phyloP scores from a whole-genome alignment of 2,113 vertebrate genomes.

The Istiophorus platypterus region DNA sequence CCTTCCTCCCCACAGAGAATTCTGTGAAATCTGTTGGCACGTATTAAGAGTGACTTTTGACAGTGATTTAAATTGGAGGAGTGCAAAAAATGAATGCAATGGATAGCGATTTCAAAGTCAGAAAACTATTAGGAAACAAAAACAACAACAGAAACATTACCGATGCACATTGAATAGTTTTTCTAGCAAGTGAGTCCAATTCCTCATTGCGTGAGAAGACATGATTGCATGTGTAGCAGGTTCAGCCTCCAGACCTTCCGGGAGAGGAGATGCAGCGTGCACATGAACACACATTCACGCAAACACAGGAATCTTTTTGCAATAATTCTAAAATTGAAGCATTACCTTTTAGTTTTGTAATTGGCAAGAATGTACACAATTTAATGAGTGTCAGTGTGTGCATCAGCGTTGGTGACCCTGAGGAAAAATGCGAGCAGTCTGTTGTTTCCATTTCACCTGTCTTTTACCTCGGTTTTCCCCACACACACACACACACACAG shows the following conservation, averaged over 20 bases:
- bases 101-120: not conserved
- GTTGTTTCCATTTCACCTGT: conserved; percentile 43
- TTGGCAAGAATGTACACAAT: conserved; percentile 33
- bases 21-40: not conserved
- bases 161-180: not conserved
- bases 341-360: conserved; percentile 51
- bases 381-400: conserved; percentile 17
- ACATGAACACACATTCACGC: conserved; percentile 6
- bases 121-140: not conserved
- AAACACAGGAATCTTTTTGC: conserved; percentile 2
- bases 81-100: not conserved
- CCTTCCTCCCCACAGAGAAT: not conserved
- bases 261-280: conserved; percentile 20
- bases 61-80: not conserved
- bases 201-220: conserved; percentile 32
- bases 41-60: not conserved
- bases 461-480: conserved; percentile 2
- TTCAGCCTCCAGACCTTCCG: conserved; percentile 54
- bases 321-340: conserved; percentile 12
- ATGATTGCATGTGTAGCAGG: conserved; percentile 49
- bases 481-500: not conserved
- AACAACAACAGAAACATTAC: conserved; percentile 1
- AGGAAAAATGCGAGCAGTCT: conserved; percentile 19
- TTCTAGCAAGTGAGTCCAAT: conserved; percentile 33
- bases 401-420: conserved; percentile 12